These are phyloP conservation scores for Rhinogobius similis DNA, from an alignment of 2,113 vertebrate species.

Conservation along the genomic window DNA sequence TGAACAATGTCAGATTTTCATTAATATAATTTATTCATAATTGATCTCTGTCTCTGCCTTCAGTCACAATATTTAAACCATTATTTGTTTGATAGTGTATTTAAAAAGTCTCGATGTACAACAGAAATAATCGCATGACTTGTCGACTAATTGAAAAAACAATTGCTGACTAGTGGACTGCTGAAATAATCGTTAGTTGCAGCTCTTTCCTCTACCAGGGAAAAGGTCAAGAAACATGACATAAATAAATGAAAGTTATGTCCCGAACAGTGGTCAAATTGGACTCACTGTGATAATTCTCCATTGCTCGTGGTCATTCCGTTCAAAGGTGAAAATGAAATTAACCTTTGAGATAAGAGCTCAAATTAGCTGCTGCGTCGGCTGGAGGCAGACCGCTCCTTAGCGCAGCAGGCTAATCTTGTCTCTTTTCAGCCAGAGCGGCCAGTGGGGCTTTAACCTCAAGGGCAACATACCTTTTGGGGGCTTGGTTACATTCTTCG, in stretches of 20 bases:
- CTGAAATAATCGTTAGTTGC: too few species aligned
- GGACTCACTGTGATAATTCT: conserved; percentile 8
- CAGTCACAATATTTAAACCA: too few species aligned
- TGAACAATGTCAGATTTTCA: too few species aligned
- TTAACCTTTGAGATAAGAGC: conserved; percentile 46
- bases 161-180: too few species aligned
- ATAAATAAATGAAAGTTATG: background rate
- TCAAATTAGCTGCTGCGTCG: conserved; percentile 40
- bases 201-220: background rate
- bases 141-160: too few species aligned
- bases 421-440: conserved; percentile 39
- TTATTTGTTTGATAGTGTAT: too few species aligned
- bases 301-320: conserved; percentile 23
- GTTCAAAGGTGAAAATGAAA: conserved; percentile 36
- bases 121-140: too few species aligned
- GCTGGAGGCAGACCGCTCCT: conserved; percentile 28
- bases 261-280: background rate
- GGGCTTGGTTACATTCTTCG: conserved; percentile 46
- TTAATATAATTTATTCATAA: too few species aligned
- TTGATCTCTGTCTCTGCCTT: too few species aligned
- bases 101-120: too few species aligned
- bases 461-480: conserved; percentile 42
- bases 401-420: conserved; percentile 52
- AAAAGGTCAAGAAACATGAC: background rate
- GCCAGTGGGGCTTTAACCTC: conserved; percentile 45